Evolutionary conservation across 2,888 invertebrate genomes (phyloP).

Genomic region (Eretmocerus hayati): DNA sequence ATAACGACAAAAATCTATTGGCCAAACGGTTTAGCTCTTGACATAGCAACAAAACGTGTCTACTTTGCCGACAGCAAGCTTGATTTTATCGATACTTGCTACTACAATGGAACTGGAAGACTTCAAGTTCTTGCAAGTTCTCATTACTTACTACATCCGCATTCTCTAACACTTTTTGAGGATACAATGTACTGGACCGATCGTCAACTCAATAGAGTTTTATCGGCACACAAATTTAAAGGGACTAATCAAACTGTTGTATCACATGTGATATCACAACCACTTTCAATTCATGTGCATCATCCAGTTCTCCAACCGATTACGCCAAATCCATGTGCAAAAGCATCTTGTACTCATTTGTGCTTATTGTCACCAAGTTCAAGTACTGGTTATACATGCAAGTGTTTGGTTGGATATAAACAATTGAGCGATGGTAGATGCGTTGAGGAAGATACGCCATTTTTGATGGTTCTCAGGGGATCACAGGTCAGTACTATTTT

Average conservation of each 20-base stretch:
- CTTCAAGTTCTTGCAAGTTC: slow-evolving; percentile 82
- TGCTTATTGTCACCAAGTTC: slow-evolving; percentile 80
- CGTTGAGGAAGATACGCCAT: slow-evolving; percentile 78
- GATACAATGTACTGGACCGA: slow-evolving; percentile 97
- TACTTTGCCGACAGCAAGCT: slow-evolving; percentile 97
- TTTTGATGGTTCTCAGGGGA: slow-evolving; percentile 82
- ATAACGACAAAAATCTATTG: slow-evolving; percentile 94
- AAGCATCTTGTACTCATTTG: slow-evolving; percentile 75
- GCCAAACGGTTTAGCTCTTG: slow-evolving; percentile 96
- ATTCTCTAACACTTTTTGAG: slow-evolving; percentile 90
- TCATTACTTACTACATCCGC: slow-evolving; percentile 91
- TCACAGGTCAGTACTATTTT: slow-evolving; percentile 52
- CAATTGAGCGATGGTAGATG: slow-evolving; percentile 62
- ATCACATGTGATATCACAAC: slow-evolving; percentile 89
- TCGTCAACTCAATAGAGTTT: slow-evolving; percentile 80
- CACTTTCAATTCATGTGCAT: slow-evolving; percentile 89
- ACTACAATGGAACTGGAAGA: slow-evolving; percentile 88
- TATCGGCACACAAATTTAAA: slow-evolving; percentile 86
- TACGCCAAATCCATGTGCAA: slow-evolving; percentile 68
- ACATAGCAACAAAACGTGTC: slow-evolving; percentile 84
- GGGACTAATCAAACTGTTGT: slow-evolving; percentile 90
- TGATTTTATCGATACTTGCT: slow-evolving; percentile 96
- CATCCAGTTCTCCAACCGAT: slow-evolving; percentile 90
- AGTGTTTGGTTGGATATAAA: slow-evolving; percentile 84
- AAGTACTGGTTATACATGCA: slow-evolving; percentile 70